Evolutionary conservation across 2,888 invertebrate genomes (phyloP).

Genomic region (Nebria salina): DNA sequence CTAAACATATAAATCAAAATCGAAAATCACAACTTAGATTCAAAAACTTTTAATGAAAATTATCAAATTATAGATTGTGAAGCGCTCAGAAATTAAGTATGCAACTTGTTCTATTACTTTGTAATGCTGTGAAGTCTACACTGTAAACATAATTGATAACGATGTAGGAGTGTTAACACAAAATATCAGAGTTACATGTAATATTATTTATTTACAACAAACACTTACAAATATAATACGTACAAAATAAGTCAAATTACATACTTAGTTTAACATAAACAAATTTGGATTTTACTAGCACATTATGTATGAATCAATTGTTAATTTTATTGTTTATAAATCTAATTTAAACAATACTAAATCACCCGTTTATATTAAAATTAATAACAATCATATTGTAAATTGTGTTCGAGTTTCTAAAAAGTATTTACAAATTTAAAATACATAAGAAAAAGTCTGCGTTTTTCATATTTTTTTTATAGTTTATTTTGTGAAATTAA

Average conservation of each 20-base stretch:
- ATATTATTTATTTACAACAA: constrained; percentile 40
- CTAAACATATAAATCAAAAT: too few species aligned
- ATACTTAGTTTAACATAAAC: not conserved
- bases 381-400: constrained; percentile 8
- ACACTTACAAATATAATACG: constrained; percentile 33
- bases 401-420: not conserved
- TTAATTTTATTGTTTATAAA: not conserved
- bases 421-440: not conserved
- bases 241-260: constrained; percentile 26
- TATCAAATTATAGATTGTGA: too few species aligned
- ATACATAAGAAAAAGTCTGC: too few species aligned
- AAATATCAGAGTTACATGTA: not conserved
- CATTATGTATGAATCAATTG: not conserved
- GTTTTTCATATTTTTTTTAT: too few species aligned
- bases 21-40: too few species aligned
- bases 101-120: too few species aligned
- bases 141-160: too few species aligned
- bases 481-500: too few species aligned
- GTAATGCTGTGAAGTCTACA: too few species aligned
- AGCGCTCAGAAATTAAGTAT: too few species aligned
- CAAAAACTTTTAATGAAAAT: too few species aligned
- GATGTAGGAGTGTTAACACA: too few species aligned
- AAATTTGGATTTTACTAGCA: constrained; percentile 2
- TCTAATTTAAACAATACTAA: not conserved
- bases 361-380: constrained; percentile 10